Evolutionary conservation across 2,797 vertebrate genomes (phyloP).

Genomic region (Platyrinchus mystaceus): DNA sequence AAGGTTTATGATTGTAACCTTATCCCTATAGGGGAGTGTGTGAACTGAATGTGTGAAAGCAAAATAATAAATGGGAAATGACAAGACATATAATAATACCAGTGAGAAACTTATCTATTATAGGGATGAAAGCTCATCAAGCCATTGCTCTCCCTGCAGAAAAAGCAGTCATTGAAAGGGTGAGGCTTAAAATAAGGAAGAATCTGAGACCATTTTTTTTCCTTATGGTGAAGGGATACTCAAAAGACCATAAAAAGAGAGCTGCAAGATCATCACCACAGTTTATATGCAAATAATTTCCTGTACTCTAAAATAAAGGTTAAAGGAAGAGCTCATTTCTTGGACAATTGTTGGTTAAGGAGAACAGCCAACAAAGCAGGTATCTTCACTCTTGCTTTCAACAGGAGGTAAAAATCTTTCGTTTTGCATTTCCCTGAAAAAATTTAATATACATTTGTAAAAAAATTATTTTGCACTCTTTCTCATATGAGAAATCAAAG

Average conservation of each 20-base stretch:
- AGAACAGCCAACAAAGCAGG: not conserved
- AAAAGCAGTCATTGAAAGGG: not conserved
- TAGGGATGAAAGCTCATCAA: not conserved
- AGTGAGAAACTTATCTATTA: not conserved
- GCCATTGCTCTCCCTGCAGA: not conserved
- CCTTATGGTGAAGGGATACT: not conserved
- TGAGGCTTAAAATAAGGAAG: not conserved
- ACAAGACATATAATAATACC: not conserved
- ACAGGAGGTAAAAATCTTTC: not conserved
- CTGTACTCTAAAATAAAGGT: not conserved
- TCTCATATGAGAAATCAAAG: not conserved
- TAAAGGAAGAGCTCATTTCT: not conserved
- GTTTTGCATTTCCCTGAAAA: not conserved
- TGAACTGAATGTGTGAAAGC: not conserved
- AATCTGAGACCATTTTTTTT: not conserved
- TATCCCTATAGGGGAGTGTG: not conserved
- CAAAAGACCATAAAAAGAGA: not conserved
- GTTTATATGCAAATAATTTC: not conserved
- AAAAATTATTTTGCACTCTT: not conserved
- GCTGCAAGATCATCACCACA: not conserved
- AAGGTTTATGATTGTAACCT: not conserved
- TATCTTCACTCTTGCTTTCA: not conserved
- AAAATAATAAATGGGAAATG: not conserved
- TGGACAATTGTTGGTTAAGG: not conserved
- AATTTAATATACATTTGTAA: not conserved